Percentiles rank a stretch among this genome's conserved stretches.
These are phyloP conservation scores for Prionailurus viverrinus DNA, from an alignment of 2,113 vertebrate genomes.

Conservation along the genomic window DNA sequence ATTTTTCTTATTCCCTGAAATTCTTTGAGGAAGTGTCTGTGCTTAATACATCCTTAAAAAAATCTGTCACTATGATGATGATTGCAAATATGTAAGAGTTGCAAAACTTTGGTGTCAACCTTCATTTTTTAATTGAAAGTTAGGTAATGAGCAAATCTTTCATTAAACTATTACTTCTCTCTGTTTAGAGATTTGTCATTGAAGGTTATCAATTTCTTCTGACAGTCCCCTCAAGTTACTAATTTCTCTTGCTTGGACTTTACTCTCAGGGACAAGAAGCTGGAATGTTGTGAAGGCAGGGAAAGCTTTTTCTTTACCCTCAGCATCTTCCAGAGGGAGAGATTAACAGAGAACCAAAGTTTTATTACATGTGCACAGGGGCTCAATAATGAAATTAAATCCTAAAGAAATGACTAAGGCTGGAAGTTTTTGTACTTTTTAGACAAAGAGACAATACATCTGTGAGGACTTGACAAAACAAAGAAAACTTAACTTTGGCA, in stretches of 20 bases:
- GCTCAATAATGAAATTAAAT: neutral
- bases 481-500: neutral
- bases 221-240: neutral
- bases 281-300: neutral
- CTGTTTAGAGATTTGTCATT: neutral
- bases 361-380: neutral
- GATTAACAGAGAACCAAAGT: neutral
- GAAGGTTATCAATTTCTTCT: neutral
- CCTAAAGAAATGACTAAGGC: neutral
- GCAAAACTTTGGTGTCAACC: neutral
- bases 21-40: neutral
- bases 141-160: neutral
- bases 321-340: neutral
- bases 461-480: neutral
- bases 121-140: constrained; percentile 4
- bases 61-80: neutral
- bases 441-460: neutral
- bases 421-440: neutral
- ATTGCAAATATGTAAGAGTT: neutral
- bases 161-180: neutral
- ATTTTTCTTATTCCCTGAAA: neutral
- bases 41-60: neutral
- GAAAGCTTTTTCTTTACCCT: neutral
- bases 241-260: neutral
- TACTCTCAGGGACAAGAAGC: neutral